Base-by-base conservation (phyloP, 2,888 invertebrate species). In the Drosophila neotestacea region DNA sequence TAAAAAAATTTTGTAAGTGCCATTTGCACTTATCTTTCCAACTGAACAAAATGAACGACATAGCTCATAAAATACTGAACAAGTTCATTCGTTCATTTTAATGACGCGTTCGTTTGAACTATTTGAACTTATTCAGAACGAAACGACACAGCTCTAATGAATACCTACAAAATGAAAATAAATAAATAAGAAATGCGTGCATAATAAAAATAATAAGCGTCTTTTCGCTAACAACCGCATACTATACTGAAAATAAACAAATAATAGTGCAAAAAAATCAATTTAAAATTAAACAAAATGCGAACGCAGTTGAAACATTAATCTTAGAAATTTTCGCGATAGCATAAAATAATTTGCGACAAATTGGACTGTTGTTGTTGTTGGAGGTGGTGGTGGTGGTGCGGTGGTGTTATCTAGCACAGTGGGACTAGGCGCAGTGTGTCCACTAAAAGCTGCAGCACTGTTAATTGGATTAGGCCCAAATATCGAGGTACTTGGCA, bases 81-180 rank as follows among this genome's bases (percentile, higher is more conserved):
- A 22, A 3, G 22, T 22, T 22, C 22, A 22, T 22, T 22, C 22
- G 22, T 22, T 22, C 22, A 3, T 22, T 22, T 22, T 22, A 22
- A 22, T 22, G 22, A 22, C 22, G 22, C 22, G 22, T 22, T 22
- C 22, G 3, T 22, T 22, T 22, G 22, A 22, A 22, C 22, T 22
- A 22, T 22, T 22, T 22, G 22, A 22, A 22, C 22, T 22, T 22
- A 22, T 22, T 22, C 22, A 22, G 22, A 22, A 22, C 22, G 22
- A 22, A 22, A 22, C 2, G 22, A 22, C 22, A 22, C 22, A 22
- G 3, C 13, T 16, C 16, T 41, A 16, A 68, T 74, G 61, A 58
- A 74, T 65, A 74, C 70, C 67, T 60, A 70, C 74, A 65, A 77
- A 77, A 59, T 34, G 50, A 47, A 60, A 67, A 73, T 61, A 77